Evolutionary conservation across 1,140 invertebrate species (phyloP).

Genomic region (Glomeris maerens): DNA sequence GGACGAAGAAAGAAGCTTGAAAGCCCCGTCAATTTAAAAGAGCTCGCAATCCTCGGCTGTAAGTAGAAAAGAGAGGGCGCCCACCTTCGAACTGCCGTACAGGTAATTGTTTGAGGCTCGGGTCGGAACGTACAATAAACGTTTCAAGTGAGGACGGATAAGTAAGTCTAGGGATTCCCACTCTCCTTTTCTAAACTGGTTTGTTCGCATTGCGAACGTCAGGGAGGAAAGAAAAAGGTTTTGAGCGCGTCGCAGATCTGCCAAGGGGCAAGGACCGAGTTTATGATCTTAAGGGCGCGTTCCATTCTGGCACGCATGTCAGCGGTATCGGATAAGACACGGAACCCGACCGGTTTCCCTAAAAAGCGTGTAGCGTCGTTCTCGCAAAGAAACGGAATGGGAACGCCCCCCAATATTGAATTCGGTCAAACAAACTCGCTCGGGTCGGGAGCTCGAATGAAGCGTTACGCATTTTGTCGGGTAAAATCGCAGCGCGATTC

Average conservation of each 20-base stretch:
- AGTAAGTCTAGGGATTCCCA: not conserved
- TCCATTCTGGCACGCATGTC: not conserved
- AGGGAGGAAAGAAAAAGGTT: constrained; percentile 6
- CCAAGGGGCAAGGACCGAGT: constrained; percentile 8
- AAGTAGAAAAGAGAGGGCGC: too few relatives aligned
- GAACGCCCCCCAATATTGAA: not conserved
- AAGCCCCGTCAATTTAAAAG: too few relatives aligned
- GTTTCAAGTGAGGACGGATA: too few relatives aligned
- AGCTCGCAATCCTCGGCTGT: too few relatives aligned
- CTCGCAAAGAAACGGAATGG: not conserved
- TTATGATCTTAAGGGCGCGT: not conserved
- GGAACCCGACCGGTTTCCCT: not conserved
- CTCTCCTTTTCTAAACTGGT: not conserved
- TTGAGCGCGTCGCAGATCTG: constrained; percentile 8
- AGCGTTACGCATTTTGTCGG: constrained; percentile 10
- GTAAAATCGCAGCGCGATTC: constrained; percentile 13
- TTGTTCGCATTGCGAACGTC: constrained; percentile 1
- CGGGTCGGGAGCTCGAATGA: not conserved
- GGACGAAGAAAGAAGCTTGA: too few relatives aligned
- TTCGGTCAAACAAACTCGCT: not conserved
- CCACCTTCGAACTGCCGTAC: too few relatives aligned
- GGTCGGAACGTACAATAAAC: too few relatives aligned
- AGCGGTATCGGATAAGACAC: not conserved
- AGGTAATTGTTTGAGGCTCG: too few relatives aligned
- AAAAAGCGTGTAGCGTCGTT: not conserved